Evolutionary conservation across 2,797 vertebrate genomes (phyloP).

Genomic region (Alcedo quadribrachys): DNA sequence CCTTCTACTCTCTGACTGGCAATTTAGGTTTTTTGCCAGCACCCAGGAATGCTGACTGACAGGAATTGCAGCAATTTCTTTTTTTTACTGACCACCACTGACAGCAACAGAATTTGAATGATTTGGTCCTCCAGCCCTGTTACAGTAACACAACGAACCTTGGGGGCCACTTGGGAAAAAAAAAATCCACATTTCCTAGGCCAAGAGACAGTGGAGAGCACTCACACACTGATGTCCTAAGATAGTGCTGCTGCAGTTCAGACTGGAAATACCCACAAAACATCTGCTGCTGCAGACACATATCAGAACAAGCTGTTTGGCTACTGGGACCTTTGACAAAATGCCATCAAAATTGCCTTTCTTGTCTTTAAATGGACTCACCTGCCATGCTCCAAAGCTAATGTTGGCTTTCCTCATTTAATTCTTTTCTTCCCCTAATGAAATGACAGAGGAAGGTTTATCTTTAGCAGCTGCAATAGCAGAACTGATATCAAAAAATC

Average conservation of each 20-base stretch:
- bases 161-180: neutral
- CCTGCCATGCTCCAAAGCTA: neutral
- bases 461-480: neutral
- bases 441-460: neutral
- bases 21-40: neutral
- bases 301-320: neutral
- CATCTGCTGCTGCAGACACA: neutral
- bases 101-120: neutral
- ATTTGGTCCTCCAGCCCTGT: neutral
- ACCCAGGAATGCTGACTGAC: neutral
- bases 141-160: neutral
- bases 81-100: neutral
- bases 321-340: neutral
- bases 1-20: neutral
- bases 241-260: neutral
- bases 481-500: neutral
- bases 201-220: neutral
- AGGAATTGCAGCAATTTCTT: conserved; percentile 8
- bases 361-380: neutral
- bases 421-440: accelerated
- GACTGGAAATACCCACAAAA: conserved; percentile 18
- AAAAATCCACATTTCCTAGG: neutral
- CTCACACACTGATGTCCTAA: neutral
- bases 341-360: neutral
- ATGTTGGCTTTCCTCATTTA: neutral